Evolutionary conservation across 1,140 invertebrate species (phyloP), one percentile per base, ranked within the genome.

Genomic region (Drosophila tristis): DNA sequence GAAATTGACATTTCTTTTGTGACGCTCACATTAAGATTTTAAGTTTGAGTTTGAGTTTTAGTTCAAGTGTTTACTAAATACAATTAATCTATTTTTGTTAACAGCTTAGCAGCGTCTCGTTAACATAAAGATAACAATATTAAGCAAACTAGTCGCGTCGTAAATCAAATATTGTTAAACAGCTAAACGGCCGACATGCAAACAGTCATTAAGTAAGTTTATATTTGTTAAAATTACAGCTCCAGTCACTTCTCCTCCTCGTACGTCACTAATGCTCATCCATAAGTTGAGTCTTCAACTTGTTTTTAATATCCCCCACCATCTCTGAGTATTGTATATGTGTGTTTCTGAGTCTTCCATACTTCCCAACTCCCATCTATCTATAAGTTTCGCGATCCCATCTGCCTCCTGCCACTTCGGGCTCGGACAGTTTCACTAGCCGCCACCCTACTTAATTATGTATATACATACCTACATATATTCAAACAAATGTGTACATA

Each of bases 171-270:
- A 85, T 80, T 71, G 61, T 73, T 58, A 60, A 48, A 43, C 2
- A 54, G 9, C 35, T 39, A 47, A 57, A 43, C 58, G 58, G 65
- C 63, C 56, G 90, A 59, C 51, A 91, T 91, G 90, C 90, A 91
- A 74, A 91, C 90, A 68, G 90, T 91, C 54, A 91, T 91, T 57
- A 86, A 91, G 90, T 91, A 84, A 91, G 90, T 91, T 39, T 39
- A 39, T 39, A 11, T 39, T 39, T 39, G 35, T 39, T 39, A 39
- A 39, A 4, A 13, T 13, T 13, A 39, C 35, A 39, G 35, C 11
- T 1, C 11, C 4, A 39, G 35, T 64, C 51, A 60, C 47, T 25
- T 25, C 4, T 56, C 63, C 59, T 42, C 2, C 53, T 45, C 9
- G n/a, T 15, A 44, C 26, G 5, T 56, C 5, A 25, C 47, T 16